phyloP scores from a whole-genome alignment of 2,113 vertebrate genomes.

The Phrynosoma platyrhinos region DNA sequence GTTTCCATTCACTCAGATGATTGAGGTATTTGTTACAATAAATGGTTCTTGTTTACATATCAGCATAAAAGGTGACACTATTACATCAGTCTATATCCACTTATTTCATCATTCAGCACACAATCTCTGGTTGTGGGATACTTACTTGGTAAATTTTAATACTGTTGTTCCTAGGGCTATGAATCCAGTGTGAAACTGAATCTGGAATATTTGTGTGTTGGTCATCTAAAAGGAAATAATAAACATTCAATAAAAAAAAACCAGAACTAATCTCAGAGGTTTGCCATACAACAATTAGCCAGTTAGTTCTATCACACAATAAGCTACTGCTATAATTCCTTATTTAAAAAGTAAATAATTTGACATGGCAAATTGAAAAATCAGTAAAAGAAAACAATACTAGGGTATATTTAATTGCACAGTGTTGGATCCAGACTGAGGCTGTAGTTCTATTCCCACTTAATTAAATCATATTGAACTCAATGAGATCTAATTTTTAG shows the following conservation, averaged over 20 bases:
- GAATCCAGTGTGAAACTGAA: slow-evolving; percentile 98
- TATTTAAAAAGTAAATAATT: background rate
- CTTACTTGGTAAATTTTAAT: slow-evolving; percentile 97
- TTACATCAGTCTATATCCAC: background rate
- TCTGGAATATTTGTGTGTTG: slow-evolving; percentile 98
- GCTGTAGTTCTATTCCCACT: background rate
- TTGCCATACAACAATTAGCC: background rate
- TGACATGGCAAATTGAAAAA: background rate
- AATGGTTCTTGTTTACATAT: background rate
- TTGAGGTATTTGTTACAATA: background rate
- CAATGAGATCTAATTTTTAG: too few species aligned
- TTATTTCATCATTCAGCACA: slow-evolving; percentile 62
- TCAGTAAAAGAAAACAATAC: background rate
- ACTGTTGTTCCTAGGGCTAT: slow-evolving; percentile 90
- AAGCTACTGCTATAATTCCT: background rate
- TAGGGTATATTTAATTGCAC: background rate
- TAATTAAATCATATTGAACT: background rate
- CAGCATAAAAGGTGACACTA: background rate
- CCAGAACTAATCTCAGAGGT: background rate
- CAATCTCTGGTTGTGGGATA: slow-evolving; percentile 48
- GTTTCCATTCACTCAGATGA: background rate
- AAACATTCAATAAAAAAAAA: slow-evolving; percentile 10
- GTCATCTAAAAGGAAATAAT: slow-evolving; percentile 83
- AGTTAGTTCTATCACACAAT: background rate
- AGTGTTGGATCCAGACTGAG: background rate